phyloP scores from a whole-genome alignment of 1,140 invertebrate genomes.

The Drosophila leontia region DNA sequence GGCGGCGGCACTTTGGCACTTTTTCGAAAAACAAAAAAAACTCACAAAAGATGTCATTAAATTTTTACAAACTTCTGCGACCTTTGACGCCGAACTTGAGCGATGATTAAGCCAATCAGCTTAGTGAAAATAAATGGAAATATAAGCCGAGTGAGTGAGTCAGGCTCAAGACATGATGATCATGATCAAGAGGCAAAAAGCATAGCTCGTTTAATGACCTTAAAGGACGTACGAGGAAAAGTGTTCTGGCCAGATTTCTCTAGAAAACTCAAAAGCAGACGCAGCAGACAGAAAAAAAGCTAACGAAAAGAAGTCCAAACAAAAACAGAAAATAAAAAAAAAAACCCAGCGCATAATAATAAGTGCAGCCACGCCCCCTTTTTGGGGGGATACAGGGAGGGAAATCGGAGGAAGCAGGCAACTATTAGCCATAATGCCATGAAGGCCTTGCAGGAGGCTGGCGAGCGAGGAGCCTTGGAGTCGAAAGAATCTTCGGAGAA shows the following conservation, averaged over 20 bases:
- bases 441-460: slow-evolving; percentile 38
- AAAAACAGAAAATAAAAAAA: slow-evolving; percentile 42
- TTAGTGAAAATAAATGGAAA: slow-evolving; percentile 24
- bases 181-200: slow-evolving; percentile 7
- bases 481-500: slow-evolving; percentile 7
- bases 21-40: slow-evolving; percentile 32
- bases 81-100: slow-evolving; percentile 69
- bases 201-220: slow-evolving; percentile 72
- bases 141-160: slow-evolving; percentile 12
- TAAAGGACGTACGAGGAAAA: slow-evolving; percentile 73
- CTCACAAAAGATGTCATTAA: slow-evolving; percentile 49
- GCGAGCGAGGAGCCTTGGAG: slow-evolving; percentile 7
- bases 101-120: slow-evolving; percentile 70
- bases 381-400: slow-evolving; percentile 5
- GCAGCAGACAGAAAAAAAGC: slow-evolving; percentile 15
- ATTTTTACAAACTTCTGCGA: slow-evolving; percentile 60
- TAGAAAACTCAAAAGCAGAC: slow-evolving; percentile 56
- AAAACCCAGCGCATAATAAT: slow-evolving; percentile 63
- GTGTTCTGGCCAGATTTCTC: slow-evolving; percentile 69
- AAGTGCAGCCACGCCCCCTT: slow-evolving; percentile 65
- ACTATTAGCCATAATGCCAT: slow-evolving; percentile 76
- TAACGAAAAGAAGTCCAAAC: slow-evolving; percentile 27
- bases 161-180: slow-evolving; percentile 7
- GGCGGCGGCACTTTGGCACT: slow-evolving; percentile 68
- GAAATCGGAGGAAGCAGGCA: slow-evolving; percentile 27